Base-by-base conservation (phyloP, 35 echinoderm and acorn worm species). In the Stichopus chloronotus region DNA sequence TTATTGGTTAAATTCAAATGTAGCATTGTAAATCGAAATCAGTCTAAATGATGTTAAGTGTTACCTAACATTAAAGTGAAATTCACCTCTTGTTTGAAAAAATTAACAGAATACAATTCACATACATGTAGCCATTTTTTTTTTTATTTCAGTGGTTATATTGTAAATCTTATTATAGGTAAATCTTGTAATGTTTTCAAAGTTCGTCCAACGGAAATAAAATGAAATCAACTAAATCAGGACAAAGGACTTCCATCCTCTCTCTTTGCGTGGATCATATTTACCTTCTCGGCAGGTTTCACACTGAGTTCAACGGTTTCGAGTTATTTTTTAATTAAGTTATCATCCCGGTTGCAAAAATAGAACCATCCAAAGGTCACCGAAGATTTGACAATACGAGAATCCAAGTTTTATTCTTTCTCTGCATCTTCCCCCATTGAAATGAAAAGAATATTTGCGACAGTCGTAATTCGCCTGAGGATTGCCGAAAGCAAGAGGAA, bases 141-240 rank as follows among this genome's bases (percentile, higher is more conserved):
- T 20, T 74, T 74, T 14, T 21, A 74, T 74, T 43, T 43, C 30
- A 43, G 30, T 43, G 1, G 69, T 21, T 74, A 74, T 74, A 65
- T 65, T 43, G 22, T 74, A 24, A 74, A 74, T 74, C 13, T 20
- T 14, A 74, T 21, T 74, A 74, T 74, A 74, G 69, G 14, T 74
- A 43, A 43, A 43, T 74, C 69, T 74, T 74, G 69, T 74, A 74
- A 74, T 74, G 69, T 74, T 74, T 74, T 74, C 69, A 20, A 74
- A 74, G 4, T 74, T 74, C 69, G 69, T 74, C 69, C 69, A 74
- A 74, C 69, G 69, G 22, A 74, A 11, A 65, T 19, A 65, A 65
- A 65, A 43, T 43, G 30, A 74, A 74, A 74, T 74, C n/a, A 74
- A 74, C 7, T 65, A 65, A 74, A n/a, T 74, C 22, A 74, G 69